phyloP scores from a whole-genome alignment of 2,797 vertebrate species.

The Lophotriccus pileatus region DNA sequence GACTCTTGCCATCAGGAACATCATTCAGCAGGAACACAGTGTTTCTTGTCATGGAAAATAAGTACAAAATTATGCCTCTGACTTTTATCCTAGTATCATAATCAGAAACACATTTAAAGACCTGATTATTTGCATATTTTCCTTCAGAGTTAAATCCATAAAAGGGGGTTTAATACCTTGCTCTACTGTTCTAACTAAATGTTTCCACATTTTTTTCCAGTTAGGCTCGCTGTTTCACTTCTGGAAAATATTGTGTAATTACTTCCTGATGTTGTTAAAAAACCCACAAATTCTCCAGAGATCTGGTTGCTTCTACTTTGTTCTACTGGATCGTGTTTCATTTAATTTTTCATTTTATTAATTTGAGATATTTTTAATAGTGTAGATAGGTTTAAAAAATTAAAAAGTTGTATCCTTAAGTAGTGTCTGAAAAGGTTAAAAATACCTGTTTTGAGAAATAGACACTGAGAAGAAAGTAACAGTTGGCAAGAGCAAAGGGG shows the following conservation, averaged over 20 bases:
- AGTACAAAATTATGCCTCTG: slow-evolving; percentile 54
- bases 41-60: slow-evolving; percentile 54
- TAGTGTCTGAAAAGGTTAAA: slow-evolving; percentile 28
- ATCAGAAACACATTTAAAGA: slow-evolving; percentile 73
- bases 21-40: slow-evolving; percentile 34
- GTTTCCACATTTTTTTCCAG: slow-evolving; percentile 81
- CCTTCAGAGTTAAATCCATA: slow-evolving; percentile 77
- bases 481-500: slow-evolving; percentile 54
- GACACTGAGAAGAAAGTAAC: neutral
- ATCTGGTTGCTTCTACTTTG: slow-evolving; percentile 66
- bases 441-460: neutral
- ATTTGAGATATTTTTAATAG: slow-evolving; percentile 51
- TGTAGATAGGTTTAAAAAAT: neutral
- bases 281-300: slow-evolving; percentile 64
- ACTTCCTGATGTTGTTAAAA: slow-evolving; percentile 75
- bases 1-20: neutral
- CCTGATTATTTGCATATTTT: slow-evolving; percentile 79
- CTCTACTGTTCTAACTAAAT: slow-evolving; percentile 81
- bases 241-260: slow-evolving; percentile 81
- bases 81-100: slow-evolving; percentile 72
- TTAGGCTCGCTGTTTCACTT: slow-evolving; percentile 79
- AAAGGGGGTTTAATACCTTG: slow-evolving; percentile 76
- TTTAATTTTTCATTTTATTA: slow-evolving; percentile 66
- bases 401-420: neutral
- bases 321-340: slow-evolving; percentile 66